Base-by-base conservation (phyloP, 2,113 vertebrate species). In the Stigmatopora nigra region DNA sequence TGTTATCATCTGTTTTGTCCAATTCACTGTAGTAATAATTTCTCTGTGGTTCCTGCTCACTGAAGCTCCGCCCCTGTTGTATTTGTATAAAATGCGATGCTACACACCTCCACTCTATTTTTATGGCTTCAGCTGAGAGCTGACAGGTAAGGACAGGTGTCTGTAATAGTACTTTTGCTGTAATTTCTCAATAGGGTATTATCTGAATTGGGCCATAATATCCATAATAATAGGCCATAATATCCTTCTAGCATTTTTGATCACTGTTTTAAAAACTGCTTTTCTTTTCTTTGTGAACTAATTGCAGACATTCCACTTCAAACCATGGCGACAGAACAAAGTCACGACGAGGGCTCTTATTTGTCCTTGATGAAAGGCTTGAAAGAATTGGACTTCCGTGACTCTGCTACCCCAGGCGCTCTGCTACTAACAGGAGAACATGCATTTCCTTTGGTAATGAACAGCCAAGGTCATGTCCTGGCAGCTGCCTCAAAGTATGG, bases 401-500 rank as follows among this genome's bases (percentile, higher is more conserved):
- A 71, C 13, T 7, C 63, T 0, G 2, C 0, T 63, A 48, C 84
- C 7, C 90, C 86, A 45, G 67, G 86, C 55, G 69, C 88, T 61
- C 80, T 93, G 53, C 47, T 91, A 1, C 75, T 92, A 49, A 88
- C 62, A 1, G 90, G 91, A 58, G 84, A 88, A 49, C 48, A 87
- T 15, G 79, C 90, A 35, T 90, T 91, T 65, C 89, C 91, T 12
- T 82, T 92, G n/a, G 72, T 75, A 22, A 86, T 91, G 81, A 90
- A 88, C 75, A 79, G 82, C 47, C 58, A 22, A 38, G 88, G 85
- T 35, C 86, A 92, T 64, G 82, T 87, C 13, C 78, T 89, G 14
- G 89, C 91, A 78, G 92, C 90, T 4, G 90, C 89, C 7, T 92
- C 92, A 22, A 70, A 78, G 38, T 86, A 92, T 0, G 93, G 93